phyloP scores from a whole-genome alignment of 2,797 vertebrate species.

The Decapterus maruadsi region DNA sequence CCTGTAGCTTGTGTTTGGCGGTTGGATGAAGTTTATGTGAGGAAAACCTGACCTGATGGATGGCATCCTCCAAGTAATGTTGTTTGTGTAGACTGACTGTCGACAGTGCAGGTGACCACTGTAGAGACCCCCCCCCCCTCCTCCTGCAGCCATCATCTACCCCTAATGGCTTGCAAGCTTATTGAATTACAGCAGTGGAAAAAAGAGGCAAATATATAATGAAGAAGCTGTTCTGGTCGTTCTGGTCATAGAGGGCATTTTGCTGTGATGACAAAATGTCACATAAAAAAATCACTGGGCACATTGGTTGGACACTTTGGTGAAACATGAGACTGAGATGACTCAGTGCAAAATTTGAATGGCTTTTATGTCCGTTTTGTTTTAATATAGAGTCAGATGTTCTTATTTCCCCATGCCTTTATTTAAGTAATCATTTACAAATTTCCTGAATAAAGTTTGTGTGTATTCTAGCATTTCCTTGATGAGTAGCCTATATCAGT shows the following conservation, averaged over 20 bases:
- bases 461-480: background rate
- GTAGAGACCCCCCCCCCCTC: constrained; percentile 22
- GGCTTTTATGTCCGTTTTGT: background rate
- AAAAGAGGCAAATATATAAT: constrained; percentile 32
- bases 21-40: constrained; percentile 27
- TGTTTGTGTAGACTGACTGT: constrained; percentile 65
- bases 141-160: constrained; percentile 46
- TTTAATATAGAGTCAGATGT: background rate
- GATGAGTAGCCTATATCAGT: background rate
- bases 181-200: constrained; percentile 67
- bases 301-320: background rate
- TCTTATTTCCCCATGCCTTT: background rate
- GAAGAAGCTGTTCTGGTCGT: constrained; percentile 28
- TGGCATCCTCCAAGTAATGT: constrained; percentile 60
- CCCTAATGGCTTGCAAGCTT: constrained; percentile 58
- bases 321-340: background rate
- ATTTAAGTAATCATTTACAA: background rate
- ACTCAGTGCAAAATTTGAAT: background rate
- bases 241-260: constrained; percentile 35
- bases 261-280: constrained; percentile 20
- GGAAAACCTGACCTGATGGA: constrained; percentile 55
- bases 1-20: constrained; percentile 3
- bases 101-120: constrained; percentile 62
- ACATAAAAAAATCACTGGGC: background rate
- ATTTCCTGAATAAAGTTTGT: background rate